A percentile compares a stretch with the other conserved stretches of the same genome.
phyloP scores from a whole-genome alignment of 2,888 invertebrate species.

The Aspidiotus rigidus region DNA sequence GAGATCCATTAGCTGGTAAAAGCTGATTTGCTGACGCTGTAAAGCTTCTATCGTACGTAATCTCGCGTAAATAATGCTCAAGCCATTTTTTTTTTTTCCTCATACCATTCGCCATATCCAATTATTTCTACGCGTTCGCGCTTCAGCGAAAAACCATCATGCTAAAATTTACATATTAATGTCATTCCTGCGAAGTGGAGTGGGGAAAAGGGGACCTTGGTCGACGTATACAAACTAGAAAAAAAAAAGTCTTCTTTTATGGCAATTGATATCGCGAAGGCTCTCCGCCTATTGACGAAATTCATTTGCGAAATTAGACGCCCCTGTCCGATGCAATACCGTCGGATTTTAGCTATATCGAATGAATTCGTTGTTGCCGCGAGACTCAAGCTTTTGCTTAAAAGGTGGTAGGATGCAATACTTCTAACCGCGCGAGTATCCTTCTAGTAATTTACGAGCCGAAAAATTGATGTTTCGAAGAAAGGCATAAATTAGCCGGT shows the following conservation, averaged over 20 bases:
- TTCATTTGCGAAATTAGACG: constrained; percentile 28
- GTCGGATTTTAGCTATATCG: constrained; percentile 16
- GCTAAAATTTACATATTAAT: constrained; percentile 21
- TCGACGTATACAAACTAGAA: no score
- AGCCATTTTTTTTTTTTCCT: no score
- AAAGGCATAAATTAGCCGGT: constrained; percentile 26
- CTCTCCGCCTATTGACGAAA: constrained; percentile 3
- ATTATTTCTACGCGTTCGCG: no score
- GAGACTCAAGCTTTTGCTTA: background rate
- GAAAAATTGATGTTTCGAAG: constrained; percentile 27
- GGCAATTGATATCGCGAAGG: background rate
- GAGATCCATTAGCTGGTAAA: background rate
- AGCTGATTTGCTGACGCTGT: no score
- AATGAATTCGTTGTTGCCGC: background rate
- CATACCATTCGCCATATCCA: no score
- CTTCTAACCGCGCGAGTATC: constrained; percentile 18
- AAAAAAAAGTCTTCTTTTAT: no score
- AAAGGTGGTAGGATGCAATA: background rate
- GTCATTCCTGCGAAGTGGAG: background rate
- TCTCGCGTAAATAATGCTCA: no score
- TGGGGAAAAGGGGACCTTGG: background rate
- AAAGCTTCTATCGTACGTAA: no score
- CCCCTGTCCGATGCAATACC: constrained; percentile 7
- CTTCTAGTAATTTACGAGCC: constrained; percentile 27
- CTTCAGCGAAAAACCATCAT: constrained; percentile 4